Conservation (phyloP, 2,888 invertebrate genomes). For the Portevinia maculata region DNA sequence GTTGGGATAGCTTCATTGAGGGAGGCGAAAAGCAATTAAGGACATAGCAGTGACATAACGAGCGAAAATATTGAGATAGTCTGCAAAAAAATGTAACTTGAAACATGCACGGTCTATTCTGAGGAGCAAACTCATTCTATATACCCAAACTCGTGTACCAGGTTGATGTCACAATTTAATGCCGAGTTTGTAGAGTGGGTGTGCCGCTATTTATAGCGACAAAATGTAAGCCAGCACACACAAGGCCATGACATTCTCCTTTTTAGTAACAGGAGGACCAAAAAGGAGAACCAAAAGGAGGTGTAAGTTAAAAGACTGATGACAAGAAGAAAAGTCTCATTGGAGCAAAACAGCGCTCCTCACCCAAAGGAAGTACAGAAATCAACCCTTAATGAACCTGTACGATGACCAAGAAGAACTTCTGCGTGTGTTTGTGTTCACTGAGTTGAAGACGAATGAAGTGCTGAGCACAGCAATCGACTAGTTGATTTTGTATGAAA, state of each 20-base stretch:
- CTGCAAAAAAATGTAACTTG: slow-evolving; percentile 45
- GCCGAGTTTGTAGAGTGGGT: slow-evolving; percentile 42
- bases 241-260: slow-evolving; percentile 12
- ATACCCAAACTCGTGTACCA: slow-evolving; percentile 29
- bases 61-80: slow-evolving; percentile 74
- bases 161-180: slow-evolving; percentile 56
- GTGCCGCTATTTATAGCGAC: slow-evolving; percentile 34
- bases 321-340: slow-evolving; percentile 56
- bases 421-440: slow-evolving; percentile 18
- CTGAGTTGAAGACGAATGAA: slow-evolving; percentile 56
- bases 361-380: slow-evolving; percentile 59
- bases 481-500: slow-evolving; percentile 65
- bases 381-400: slow-evolving; percentile 73
- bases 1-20: slow-evolving; percentile 13
- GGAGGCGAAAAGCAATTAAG: slow-evolving; percentile 72
- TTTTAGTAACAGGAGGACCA: background rate
- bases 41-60: slow-evolving; percentile 73
- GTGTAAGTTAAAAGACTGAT: slow-evolving; percentile 56
- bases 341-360: background rate
- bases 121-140: slow-evolving; percentile 17
- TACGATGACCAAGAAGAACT: slow-evolving; percentile 68
- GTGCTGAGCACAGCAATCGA: slow-evolving; percentile 72
- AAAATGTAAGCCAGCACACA: slow-evolving; percentile 43
- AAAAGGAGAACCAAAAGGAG: background rate
- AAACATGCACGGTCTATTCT: slow-evolving; percentile 38